Conservation (phyloP, 2,113 vertebrate genomes). For the Barbus barbus region DNA sequence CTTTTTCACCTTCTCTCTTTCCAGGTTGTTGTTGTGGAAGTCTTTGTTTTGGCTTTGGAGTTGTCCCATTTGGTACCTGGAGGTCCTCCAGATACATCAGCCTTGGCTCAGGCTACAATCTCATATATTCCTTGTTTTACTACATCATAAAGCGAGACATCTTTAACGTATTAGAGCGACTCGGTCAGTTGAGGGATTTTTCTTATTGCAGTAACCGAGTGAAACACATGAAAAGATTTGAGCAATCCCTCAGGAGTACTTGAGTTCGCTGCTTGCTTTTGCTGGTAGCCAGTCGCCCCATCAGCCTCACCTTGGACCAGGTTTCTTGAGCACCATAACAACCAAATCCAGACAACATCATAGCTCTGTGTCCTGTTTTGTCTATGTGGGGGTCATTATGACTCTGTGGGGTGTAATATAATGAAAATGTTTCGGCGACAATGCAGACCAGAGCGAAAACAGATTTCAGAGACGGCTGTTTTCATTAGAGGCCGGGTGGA, state of each 20-base stretch:
- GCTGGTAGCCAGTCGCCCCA: slow-evolving; percentile 25
- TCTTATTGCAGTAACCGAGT: slow-evolving; percentile 29
- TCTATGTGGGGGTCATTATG: slow-evolving; percentile 66
- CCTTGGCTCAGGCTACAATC: slow-evolving; percentile 43
- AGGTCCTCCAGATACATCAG: slow-evolving; percentile 53
- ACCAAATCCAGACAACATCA: slow-evolving; percentile 31
- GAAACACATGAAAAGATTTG: slow-evolving; percentile 16
- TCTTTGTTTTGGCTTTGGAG: slow-evolving; percentile 9
- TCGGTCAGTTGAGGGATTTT: slow-evolving; percentile 28
- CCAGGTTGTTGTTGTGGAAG: slow-evolving; percentile 26
- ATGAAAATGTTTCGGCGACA: slow-evolving; percentile 75
- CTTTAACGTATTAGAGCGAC: slow-evolving; percentile 45
- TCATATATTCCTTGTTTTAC: slow-evolving; percentile 58
- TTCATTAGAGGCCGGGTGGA: slow-evolving; percentile 55
- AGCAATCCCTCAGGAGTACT: slow-evolving; percentile 29
- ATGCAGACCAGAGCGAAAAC: slow-evolving; percentile 65
- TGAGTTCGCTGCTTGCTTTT: not conserved
- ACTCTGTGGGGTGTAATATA: slow-evolving; percentile 66
- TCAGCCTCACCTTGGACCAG: slow-evolving; percentile 22
- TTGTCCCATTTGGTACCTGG: slow-evolving; percentile 32
- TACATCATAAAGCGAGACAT: slow-evolving; percentile 52
- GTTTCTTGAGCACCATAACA: slow-evolving; percentile 48
- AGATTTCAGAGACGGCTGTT: slow-evolving; percentile 60
- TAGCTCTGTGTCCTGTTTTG: slow-evolving; percentile 69
- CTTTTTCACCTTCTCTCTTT: slow-evolving; percentile 9